Base-by-base conservation (phyloP, 1,140 invertebrate genomes). In the Zaprionus capensis region DNA sequence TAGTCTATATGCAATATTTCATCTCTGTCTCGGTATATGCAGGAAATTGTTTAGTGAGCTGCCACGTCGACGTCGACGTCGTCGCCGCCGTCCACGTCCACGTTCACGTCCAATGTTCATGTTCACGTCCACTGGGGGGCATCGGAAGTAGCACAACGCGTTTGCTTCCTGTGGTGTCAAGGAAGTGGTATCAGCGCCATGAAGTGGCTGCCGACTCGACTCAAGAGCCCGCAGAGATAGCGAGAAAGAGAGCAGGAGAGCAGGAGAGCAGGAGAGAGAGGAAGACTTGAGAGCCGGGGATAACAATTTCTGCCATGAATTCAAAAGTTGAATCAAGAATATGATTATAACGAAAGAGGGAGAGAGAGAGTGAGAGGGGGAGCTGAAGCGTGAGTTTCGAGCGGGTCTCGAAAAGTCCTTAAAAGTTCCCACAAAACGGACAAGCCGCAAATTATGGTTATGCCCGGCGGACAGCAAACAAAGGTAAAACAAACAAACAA, bases 11-110 rank as follows among this genome's bases (percentile, higher is more conserved):
- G 26, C 36, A 49, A 46, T n/a, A 57, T 38, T 24, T 36, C 26
- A 51, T 44, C 22, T 36, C 31, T 55, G 5, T 22, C 20, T 56
- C 36, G 73, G 65, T 71, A 79, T 83, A 90, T 78, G 85, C 84
- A 88, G 84, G 84, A 88, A 88, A 88, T 88, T 88, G 84, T 88
- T 88, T 88, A 90, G 85, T 90, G 84, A 87, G 83, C 51, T 38
- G 63, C 51, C 63, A 38, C 51, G 20, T 56, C 22, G 34, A 44
- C 24, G 22, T 44, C 41, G 15, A 26, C 56, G 15, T 44, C 36
- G 28, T 44, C 22, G 34, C 5, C 61, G n/a, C 41, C 15, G n/a
- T 26, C 26, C 24, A 41, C 24, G 22, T 44, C 41, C 41, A 15
- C 44, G 22, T 44, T 24, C 5, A 26, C 56, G 44, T 20, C 64